Base-by-base conservation (phyloP, 1,140 invertebrate species). In the Megalopta genalis region DNA sequence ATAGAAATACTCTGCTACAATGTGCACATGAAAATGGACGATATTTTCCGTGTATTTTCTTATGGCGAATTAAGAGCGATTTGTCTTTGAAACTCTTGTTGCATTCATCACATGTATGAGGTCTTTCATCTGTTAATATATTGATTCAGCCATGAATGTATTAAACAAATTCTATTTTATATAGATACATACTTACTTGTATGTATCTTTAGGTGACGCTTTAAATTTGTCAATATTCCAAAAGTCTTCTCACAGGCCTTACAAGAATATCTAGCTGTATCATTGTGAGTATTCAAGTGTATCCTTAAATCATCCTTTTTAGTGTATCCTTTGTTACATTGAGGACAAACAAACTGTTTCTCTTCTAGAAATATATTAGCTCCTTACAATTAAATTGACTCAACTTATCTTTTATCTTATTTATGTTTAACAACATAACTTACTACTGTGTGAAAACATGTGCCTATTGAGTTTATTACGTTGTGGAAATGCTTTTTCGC, bases 391-490 rank as follows among this genome's bases (percentile, higher is more conserved):
- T 18, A 52, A 18, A 52, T 18, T 52, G 3, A 18, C 0, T 52
- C 77, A 49, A 71, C 62, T 52, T 52, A 21, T 71, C 37, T 52
- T 21, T 68, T 64, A 54, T 27, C 64, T 63, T 54, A 5, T 16
- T 52, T 52, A 52, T 52, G 14, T 52, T 21, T 21, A 52, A 21
- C 16, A 52, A 52, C 42, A 46, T 46, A 12, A 80, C 88, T 88
- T 80, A 92, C 90, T 85, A 63, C 75, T 89, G 65, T 93, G 92
- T 0, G 89, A 90, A 39, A 80, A 76, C 89, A 99, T 97, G 89
- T 99, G 98, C 66, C 97, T 93, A 91, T 98, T 98, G 66, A 98
- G 93, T 84, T 93, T 93, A 62, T 91, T 92, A 52, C 85, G 86
- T 54, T 91, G 90, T 5, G 90, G 88, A 86, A 93, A 93, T 25